Base-by-base conservation (phyloP, 2,888 invertebrate genomes). In the Nomada flava region DNA sequence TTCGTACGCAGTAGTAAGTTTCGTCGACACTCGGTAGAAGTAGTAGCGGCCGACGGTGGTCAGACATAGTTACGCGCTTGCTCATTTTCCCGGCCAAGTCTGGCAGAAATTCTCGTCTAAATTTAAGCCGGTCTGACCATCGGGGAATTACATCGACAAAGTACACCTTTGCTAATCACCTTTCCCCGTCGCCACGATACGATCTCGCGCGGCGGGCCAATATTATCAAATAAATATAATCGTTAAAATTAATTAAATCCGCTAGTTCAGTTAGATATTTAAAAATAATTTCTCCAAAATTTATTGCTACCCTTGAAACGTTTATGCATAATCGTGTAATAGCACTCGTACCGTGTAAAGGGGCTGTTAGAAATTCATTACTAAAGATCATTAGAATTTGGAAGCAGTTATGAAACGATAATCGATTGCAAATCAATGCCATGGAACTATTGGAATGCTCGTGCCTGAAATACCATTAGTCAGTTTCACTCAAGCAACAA, bases 181-280 rank as follows among this genome's bases (percentile, higher is more conserved):
- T 23, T 50, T 53, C 65, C 20, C 71, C 78, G 42, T 62, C 50
- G 65, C 55, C 59, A 5, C 36, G 62, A 11, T 57, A 44, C 57
- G 57, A 69, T 69, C 55, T 75, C 71, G 23, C 20, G 18, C 5
- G 55, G 26, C 62, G 59, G 18, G 42, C 23, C 18, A 20, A 53
- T n/a, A 7, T 36, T 7, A 1, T 36, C 7, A 7, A 7, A 36
- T 5, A 7, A 7, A 36, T 36, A 36, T 36, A 36, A 36, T 7
- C 65, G 70, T 79, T 73, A 59, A 65, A 59, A 84, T 76, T 70
- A 69, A 76, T 73, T 76, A 70, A 64, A 65, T 57, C 36, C 29
- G 52, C 50, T 44, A 29, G 20, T 65, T 52, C 63, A 29, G 23
- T 23, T 29, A 65, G 20, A 83, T 69, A 7, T 36, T 36, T 36